Conservation (phyloP, 2,888 invertebrate species). For the Rapana venosa region DNA sequence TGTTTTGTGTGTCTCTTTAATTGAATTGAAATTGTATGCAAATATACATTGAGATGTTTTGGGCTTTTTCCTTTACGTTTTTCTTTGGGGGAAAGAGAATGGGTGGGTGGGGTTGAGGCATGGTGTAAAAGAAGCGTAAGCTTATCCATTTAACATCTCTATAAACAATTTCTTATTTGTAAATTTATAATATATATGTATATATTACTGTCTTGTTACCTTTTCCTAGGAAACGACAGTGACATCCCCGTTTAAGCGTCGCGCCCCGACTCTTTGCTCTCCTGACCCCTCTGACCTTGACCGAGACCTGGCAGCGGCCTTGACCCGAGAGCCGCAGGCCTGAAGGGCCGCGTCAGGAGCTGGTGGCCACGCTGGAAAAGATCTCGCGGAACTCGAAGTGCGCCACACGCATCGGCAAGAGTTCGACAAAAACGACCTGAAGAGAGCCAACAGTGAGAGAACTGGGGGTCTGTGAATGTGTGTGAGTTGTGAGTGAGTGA, state of each 20-base stretch:
- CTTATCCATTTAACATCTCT: too few relatives aligned
- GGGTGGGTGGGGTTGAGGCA: too few relatives aligned
- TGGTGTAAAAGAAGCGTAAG: too few relatives aligned
- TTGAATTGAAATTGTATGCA: too few relatives aligned
- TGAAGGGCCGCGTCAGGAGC: conserved; percentile 85
- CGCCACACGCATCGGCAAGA: conserved; percentile 81
- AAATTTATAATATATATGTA: too few relatives aligned
- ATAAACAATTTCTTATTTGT: too few relatives aligned
- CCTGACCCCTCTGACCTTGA: conserved; percentile 61
- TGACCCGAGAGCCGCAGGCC: conserved; percentile 85
- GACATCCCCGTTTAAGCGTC: conserved; percentile 39
- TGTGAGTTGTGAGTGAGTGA: too few relatives aligned
- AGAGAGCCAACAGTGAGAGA: conserved; percentile 81
- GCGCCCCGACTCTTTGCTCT: conserved; percentile 59
- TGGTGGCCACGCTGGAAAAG: conserved; percentile 80
- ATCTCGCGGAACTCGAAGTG: conserved; percentile 80
- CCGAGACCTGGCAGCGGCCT: conserved; percentile 80
- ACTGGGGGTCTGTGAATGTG: too few relatives aligned
- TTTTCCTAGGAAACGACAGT: conserved; percentile 37
- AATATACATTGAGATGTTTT: too few relatives aligned
- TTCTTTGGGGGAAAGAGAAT: too few relatives aligned
- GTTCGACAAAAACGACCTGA: conserved; percentile 81
- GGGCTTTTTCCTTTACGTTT: too few relatives aligned
- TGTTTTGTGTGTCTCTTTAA: too few relatives aligned
- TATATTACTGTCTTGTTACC: not conserved